A percentile compares a stretch with the other conserved stretches of the same genome.
Conservation (phyloP, 2,888 invertebrate genomes). For the Ischnura elegans region DNA sequence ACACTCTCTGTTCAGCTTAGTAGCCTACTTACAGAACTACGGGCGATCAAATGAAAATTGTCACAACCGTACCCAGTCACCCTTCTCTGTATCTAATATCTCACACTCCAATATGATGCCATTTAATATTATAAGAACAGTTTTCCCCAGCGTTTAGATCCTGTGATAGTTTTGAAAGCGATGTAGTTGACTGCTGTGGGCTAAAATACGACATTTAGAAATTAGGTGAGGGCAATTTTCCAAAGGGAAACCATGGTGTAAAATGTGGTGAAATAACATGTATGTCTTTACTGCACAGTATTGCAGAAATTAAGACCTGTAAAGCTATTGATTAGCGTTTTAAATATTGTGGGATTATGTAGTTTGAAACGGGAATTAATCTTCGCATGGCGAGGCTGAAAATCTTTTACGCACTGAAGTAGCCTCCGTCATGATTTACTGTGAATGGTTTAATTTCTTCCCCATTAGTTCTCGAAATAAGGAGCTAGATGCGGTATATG, state of each 20-base stretch:
- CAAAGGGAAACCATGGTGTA: neutral
- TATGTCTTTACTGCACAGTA: neutral
- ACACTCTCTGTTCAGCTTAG: too few species aligned
- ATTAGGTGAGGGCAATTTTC: neutral
- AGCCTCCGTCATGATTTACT: neutral
- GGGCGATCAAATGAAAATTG: too few species aligned
- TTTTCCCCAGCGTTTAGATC: neutral
- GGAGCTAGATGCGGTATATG: neutral
- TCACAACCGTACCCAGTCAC: too few species aligned
- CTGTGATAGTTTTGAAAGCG: neutral
- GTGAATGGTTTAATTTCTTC: neutral
- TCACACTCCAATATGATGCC: too few species aligned
- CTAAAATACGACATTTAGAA: neutral
- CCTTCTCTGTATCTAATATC: too few species aligned
- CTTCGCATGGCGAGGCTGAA: neutral
- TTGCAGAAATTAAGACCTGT: neutral
- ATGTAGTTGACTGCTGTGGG: neutral
- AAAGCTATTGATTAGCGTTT: neutral
- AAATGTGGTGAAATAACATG: neutral
- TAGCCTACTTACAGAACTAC: too few species aligned
- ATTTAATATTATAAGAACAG: neutral
- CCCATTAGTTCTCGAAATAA: neutral
- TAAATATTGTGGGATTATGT: too few species aligned
- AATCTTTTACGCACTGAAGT: neutral
- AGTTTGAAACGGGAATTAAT: neutral